Evolutionary conservation across 1,140 invertebrate species (phyloP).

Genomic region (Gonatopus flavifemur): DNA sequence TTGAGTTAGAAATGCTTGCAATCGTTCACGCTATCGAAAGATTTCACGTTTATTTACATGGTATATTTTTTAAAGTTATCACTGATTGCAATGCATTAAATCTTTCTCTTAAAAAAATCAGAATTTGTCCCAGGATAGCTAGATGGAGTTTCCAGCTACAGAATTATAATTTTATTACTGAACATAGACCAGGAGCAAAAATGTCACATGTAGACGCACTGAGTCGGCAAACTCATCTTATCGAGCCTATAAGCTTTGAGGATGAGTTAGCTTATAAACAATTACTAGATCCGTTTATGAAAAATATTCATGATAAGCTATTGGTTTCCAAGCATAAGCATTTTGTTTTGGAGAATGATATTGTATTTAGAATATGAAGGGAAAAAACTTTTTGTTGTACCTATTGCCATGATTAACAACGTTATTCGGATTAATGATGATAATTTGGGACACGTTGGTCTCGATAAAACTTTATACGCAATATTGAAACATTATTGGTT

Average conservation of each 20-base stretch:
- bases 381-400: neutral
- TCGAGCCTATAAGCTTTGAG: neutral
- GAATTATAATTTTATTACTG: neutral
- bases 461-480: neutral
- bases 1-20: too few species aligned
- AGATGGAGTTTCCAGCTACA: neutral
- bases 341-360: neutral
- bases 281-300: neutral
- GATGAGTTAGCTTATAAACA: neutral
- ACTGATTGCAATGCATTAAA: neutral
- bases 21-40: neutral
- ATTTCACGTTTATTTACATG: neutral
- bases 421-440: neutral
- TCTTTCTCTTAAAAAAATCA: neutral
- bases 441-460: neutral
- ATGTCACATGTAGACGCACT: neutral
- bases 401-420: neutral
- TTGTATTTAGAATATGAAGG: neutral
- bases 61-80: neutral
- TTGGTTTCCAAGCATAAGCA: neutral
- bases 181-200: neutral
- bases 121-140: neutral
- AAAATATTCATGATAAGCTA: neutral
- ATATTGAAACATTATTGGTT: neutral
- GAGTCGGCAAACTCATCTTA: neutral